Evolutionary conservation across 2,888 invertebrate species (phyloP).

Genomic region (Apamea crenata): DNA sequence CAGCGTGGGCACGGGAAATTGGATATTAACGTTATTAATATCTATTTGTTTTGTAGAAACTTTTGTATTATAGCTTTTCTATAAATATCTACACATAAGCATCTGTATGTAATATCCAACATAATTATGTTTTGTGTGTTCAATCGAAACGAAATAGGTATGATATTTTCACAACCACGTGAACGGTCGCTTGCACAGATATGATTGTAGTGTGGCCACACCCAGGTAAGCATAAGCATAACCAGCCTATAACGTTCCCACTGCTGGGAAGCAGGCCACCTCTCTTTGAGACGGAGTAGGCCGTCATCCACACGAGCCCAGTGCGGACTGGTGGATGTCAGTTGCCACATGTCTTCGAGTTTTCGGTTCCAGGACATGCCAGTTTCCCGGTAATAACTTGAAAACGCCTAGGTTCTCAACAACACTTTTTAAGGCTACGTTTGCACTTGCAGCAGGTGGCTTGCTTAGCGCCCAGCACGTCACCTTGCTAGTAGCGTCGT

Average conservation of each 20-base stretch:
- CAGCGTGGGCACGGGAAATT: background rate
- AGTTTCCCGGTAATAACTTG: background rate
- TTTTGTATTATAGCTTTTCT: background rate
- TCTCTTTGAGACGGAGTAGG: background rate
- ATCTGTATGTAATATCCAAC: background rate
- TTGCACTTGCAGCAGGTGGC: too few species aligned
- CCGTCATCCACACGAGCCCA: background rate
- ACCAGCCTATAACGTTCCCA: background rate
- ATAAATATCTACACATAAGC: background rate
- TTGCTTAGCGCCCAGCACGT: too few species aligned
- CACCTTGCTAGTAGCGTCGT: too few species aligned
- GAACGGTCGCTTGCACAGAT: background rate
- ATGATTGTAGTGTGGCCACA: background rate
- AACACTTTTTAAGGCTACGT: background rate
- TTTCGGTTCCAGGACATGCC: background rate
- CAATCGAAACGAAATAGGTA: background rate
- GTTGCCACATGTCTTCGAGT: background rate
- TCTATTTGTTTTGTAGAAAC: background rate
- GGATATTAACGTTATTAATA: background rate
- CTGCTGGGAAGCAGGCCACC: background rate
- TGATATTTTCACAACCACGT: background rate
- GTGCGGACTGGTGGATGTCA: background rate
- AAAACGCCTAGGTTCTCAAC: background rate
- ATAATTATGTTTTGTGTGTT: background rate
- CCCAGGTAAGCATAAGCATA: background rate